phyloP scores from a whole-genome alignment of 1,140 invertebrate genomes.

The Batillaria attramentaria region DNA sequence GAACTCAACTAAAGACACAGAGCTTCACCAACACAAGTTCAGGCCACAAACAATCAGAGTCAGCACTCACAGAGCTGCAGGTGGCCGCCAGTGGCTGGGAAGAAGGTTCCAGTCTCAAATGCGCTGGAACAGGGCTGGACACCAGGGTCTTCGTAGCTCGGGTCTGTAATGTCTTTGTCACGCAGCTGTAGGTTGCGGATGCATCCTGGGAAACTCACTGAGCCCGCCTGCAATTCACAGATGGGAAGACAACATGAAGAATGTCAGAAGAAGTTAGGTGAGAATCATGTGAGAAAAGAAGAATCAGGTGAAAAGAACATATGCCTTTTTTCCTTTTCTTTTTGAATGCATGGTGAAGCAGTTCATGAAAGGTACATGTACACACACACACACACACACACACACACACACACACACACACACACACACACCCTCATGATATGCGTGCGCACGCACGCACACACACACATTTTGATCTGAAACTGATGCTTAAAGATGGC shows the following conservation, averaged over 20 bases:
- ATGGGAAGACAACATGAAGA: not conserved
- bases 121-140: slow-evolving; percentile 81
- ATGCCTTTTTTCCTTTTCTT: too few species aligned
- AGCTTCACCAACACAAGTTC: slow-evolving; percentile 4
- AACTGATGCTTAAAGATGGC: too few species aligned
- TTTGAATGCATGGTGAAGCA: not conserved
- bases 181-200: slow-evolving; percentile 84
- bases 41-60: not conserved
- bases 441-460: too few species aligned
- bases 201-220: slow-evolving; percentile 78
- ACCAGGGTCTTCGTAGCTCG: slow-evolving; percentile 66
- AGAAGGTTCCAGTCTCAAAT: slow-evolving; percentile 91
- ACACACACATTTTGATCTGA: too few species aligned
- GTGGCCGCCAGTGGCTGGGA: slow-evolving; percentile 82
- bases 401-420: not conserved
- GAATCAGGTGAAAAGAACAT: too few species aligned
- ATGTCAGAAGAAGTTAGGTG: not conserved
- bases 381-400: not conserved
- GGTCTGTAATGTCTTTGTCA: slow-evolving; percentile 77
- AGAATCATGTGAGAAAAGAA: not conserved
- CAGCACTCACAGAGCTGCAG: slow-evolving; percentile 76
- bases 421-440: not conserved
- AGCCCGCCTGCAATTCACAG: not conserved
- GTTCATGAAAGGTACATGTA: not conserved
- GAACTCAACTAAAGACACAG: too few species aligned